phyloP scores from a whole-genome alignment of 2,797 vertebrate species.

The Spondyliosoma cantharus region DNA sequence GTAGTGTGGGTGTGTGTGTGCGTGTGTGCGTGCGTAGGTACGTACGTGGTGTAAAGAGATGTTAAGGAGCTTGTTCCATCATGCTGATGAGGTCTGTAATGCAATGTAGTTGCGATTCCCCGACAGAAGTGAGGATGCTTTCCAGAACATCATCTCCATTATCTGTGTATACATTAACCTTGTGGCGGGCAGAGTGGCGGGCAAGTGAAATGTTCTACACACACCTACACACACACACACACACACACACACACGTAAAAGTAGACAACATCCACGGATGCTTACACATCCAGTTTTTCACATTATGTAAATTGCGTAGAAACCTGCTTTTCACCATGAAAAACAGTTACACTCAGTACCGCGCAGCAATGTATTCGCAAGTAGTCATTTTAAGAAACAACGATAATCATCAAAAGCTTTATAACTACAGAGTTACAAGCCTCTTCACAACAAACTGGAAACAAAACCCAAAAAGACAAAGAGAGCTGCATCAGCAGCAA shows the following conservation, averaged over 20 bases:
- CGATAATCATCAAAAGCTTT: background rate
- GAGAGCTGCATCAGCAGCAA: background rate
- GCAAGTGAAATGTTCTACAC: conserved; percentile 28
- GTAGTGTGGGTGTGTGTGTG: conserved; percentile 18
- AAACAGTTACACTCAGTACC: background rate
- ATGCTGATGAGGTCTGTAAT: conserved; percentile 78
- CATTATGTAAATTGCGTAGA: conserved; percentile 26
- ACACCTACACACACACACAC: conserved; percentile 22
- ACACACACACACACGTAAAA: background rate
- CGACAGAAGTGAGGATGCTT: conserved; percentile 70
- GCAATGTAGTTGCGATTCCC: conserved; percentile 64
- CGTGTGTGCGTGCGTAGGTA: conserved; percentile 24
- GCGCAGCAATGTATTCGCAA: background rate
- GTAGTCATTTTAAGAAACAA: background rate
- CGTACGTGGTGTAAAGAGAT: conserved; percentile 67
- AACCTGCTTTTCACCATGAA: background rate
- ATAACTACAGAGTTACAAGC: background rate
- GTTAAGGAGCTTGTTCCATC: conserved; percentile 77
- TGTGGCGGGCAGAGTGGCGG: conserved; percentile 53
- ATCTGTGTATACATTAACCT: conserved; percentile 84
- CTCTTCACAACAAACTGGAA: background rate
- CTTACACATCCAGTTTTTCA: conserved; percentile 6
- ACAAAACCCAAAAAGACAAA: background rate
- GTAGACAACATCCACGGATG: conserved; percentile 10
- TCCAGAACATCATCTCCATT: conserved; percentile 78